phyloP scores from a whole-genome alignment of 2,797 vertebrate species.

The Pteronotus mesoamericanus region DNA sequence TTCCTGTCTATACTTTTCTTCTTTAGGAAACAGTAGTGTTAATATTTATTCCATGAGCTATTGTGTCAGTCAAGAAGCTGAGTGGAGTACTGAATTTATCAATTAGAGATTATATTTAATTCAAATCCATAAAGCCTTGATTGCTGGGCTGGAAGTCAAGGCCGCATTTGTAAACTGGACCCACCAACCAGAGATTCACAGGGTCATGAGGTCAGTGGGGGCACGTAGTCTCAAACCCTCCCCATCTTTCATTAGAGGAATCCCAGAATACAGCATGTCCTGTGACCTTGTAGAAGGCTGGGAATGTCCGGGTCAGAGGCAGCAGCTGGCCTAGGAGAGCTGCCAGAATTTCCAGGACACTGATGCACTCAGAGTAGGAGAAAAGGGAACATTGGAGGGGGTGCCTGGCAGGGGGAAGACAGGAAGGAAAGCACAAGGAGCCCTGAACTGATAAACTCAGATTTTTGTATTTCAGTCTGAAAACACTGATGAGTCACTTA shows the following conservation, averaged over 20 bases:
- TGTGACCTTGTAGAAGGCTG: slow-evolving; percentile 63
- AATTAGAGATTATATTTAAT: neutral
- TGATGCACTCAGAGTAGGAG: slow-evolving; percentile 69
- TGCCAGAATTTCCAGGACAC: slow-evolving; percentile 72
- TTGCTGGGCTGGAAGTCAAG: neutral
- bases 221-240: slow-evolving; percentile 39
- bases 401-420: neutral
- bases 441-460: slow-evolving; percentile 34
- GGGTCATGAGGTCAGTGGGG: neutral
- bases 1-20: neutral
- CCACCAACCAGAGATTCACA: neutral
- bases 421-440: neutral
- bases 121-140: neutral
- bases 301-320: slow-evolving; percentile 72
- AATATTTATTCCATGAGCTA: neutral
- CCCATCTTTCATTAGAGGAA: slow-evolving; percentile 56
- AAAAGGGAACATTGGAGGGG: slow-evolving; percentile 62
- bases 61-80: neutral
- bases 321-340: slow-evolving; percentile 71
- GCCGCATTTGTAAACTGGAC: slow-evolving; percentile 3
- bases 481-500: slow-evolving; percentile 53
- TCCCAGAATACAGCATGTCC: slow-evolving; percentile 69
- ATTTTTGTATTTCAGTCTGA: slow-evolving; percentile 34
- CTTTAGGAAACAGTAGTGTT: neutral
- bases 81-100: neutral